Conservation (phyloP, 2,888 invertebrate species). For the Melanargia galathea region DNA sequence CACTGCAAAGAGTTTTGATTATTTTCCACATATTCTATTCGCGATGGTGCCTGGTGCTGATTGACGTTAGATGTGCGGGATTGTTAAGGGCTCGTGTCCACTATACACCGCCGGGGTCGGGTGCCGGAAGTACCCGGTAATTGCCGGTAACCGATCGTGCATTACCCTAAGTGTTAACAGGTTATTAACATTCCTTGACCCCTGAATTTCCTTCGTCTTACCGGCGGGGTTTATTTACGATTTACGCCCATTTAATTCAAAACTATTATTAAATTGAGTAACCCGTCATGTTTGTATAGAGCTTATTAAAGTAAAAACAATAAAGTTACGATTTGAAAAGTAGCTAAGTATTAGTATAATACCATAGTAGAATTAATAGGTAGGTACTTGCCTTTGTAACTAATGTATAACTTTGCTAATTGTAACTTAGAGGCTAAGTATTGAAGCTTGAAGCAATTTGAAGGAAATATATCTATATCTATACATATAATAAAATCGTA, state of each 20-base stretch:
- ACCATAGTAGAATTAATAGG: neutral
- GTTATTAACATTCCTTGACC: constrained; percentile 79
- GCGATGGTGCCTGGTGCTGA: neutral
- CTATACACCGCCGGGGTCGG: constrained; percentile 15
- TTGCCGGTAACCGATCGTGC: constrained; percentile 75
- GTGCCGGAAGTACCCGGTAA: constrained; percentile 52
- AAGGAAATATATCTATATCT: no score
- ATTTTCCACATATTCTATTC: neutral
- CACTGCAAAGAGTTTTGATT: neutral
- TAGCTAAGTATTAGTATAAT: no score
- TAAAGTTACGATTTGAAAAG: neutral
- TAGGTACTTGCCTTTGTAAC: no score
- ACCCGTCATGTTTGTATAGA: constrained; percentile 3
- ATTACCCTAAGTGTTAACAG: constrained; percentile 76
- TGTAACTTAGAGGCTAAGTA: no score
- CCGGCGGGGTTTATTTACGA: constrained; percentile 34
- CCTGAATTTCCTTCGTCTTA: constrained; percentile 55
- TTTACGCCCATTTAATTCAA: constrained; percentile 28
- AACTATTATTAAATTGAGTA: neutral
- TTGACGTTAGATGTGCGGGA: constrained; percentile 11
- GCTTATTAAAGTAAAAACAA: neutral
- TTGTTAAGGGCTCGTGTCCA: constrained; percentile 20
- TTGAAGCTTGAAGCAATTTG: no score
- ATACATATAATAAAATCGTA: no score
- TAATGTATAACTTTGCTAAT: no score